Evolutionary conservation across 1,140 invertebrate genomes (phyloP).

Genomic region (Pectinophora gossypiella): DNA sequence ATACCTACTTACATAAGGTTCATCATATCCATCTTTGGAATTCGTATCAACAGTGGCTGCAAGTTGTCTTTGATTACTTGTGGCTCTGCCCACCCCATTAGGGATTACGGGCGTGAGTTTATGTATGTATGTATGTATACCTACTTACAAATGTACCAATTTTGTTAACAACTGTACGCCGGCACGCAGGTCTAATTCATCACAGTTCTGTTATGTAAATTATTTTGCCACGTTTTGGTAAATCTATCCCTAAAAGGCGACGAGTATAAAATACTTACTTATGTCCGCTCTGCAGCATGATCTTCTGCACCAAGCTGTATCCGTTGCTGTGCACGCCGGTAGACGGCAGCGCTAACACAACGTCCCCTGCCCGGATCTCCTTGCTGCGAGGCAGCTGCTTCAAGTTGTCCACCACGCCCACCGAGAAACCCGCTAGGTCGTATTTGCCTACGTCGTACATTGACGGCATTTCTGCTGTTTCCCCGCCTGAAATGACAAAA

Average conservation of each 20-base stretch:
- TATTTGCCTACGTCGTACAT: slow-evolving; percentile 90
- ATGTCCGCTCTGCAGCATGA: slow-evolving; percentile 76
- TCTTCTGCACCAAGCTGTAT: slow-evolving; percentile 87
- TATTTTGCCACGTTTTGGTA: no score
- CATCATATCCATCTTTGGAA: no score
- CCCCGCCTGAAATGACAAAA: slow-evolving; percentile 83
- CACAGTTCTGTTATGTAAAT: no score
- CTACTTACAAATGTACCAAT: no score
- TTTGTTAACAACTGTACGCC: no score
- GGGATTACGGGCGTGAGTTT: no score
- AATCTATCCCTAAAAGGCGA: background rate
- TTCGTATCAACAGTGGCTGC: no score
- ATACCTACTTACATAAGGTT: no score
- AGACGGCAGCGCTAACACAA: slow-evolving; percentile 88
- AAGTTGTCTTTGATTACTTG: no score
- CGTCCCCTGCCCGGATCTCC: slow-evolving; percentile 82
- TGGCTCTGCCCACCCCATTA: no score
- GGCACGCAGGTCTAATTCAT: no score
- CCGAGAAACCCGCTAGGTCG: slow-evolving; percentile 95
- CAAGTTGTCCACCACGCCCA: slow-evolving; percentile 88
- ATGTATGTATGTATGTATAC: no score
- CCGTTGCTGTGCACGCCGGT: slow-evolving; percentile 94
- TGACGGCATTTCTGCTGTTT: slow-evolving; percentile 97
- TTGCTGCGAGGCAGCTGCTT: slow-evolving; percentile 80
- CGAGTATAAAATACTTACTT: slow-evolving; percentile 30